Conservation (phyloP, 2,113 vertebrate genomes). For the Gasterosteus aculeatus region DNA sequence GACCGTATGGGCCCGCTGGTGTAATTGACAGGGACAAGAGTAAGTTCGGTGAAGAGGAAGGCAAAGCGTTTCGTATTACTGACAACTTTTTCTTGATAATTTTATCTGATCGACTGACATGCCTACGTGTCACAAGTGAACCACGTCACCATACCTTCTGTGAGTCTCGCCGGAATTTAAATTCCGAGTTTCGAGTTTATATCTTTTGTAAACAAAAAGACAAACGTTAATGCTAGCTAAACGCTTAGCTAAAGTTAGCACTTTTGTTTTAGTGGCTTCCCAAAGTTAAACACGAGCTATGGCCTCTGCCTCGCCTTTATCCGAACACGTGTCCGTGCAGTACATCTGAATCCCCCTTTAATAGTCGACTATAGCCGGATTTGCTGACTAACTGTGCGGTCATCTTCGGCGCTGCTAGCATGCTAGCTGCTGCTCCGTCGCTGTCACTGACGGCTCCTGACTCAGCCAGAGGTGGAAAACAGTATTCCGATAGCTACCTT, state of each 20-base stretch:
- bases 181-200: background rate
- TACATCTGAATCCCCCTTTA: background rate
- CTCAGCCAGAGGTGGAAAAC: background rate
- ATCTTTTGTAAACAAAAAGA: conserved; percentile 6
- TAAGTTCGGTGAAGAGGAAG: background rate
- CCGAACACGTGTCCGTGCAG: background rate
- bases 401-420: background rate
- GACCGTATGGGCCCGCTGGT: conserved; percentile 15
- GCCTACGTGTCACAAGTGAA: background rate
- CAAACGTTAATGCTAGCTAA: too few relatives aligned
- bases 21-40: conserved; percentile 24
- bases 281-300: background rate
- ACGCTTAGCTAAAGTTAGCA: background rate
- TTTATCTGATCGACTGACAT: background rate
- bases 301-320: background rate
- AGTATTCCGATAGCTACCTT: background rate
- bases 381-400: conserved; percentile 5
- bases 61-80: conserved; percentile 38
- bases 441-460: background rate
- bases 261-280: background rate
- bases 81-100: background rate
- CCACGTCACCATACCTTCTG: background rate
- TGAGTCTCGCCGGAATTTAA: background rate
- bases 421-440: background rate
- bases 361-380: background rate